These are phyloP conservation scores for Macrocentrus cingulum DNA, from an alignment of 1,140 invertebrate genomes.

Conservation along the genomic window DNA sequence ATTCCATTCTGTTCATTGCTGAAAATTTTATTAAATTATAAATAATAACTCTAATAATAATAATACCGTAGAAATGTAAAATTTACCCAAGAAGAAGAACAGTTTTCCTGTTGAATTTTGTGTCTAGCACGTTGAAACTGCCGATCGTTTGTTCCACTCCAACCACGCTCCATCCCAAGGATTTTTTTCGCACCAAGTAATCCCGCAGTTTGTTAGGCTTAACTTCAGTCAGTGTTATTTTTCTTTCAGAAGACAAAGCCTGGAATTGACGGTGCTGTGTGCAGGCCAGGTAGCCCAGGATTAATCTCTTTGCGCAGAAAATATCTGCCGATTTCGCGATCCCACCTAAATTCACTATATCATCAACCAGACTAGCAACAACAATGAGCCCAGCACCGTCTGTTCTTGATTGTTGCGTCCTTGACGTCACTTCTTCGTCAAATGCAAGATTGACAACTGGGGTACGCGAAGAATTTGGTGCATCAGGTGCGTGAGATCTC, in stretches of 20 bases:
- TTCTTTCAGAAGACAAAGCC: constrained; percentile 83
- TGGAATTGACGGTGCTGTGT: constrained; percentile 80
- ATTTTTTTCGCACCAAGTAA: constrained; percentile 73
- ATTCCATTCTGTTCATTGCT: constrained; percentile 94
- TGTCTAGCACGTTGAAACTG: constrained; percentile 73
- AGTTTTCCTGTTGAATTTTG: constrained; percentile 78
- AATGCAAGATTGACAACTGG: constrained; percentile 59
- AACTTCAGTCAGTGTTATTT: constrained; percentile 80
- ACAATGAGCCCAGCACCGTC: constrained; percentile 66
- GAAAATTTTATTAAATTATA: constrained; percentile 42
- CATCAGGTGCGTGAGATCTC: constrained; percentile 1
- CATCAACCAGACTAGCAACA: constrained; percentile 84
- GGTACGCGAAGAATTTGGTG: constrained; percentile 7
- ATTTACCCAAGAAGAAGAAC: constrained; percentile 83
- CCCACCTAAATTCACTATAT: constrained; percentile 87
- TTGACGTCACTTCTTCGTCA: constrained; percentile 32
- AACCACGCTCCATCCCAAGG: constrained; percentile 76
- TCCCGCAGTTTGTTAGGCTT: constrained; percentile 63
- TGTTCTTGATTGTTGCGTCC: constrained; percentile 37
- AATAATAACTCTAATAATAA: too few relatives aligned
- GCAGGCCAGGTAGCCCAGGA: constrained; percentile 71
- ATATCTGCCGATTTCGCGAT: constrained; percentile 90
- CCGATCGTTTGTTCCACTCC: constrained; percentile 90
- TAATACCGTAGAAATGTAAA: too few relatives aligned
- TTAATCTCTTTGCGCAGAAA: constrained; percentile 76